A percentile compares a stretch with the other conserved stretches of the same genome.
Conservation (phyloP, 2,113 vertebrate genomes). For the Dryoscopus gambensis region DNA sequence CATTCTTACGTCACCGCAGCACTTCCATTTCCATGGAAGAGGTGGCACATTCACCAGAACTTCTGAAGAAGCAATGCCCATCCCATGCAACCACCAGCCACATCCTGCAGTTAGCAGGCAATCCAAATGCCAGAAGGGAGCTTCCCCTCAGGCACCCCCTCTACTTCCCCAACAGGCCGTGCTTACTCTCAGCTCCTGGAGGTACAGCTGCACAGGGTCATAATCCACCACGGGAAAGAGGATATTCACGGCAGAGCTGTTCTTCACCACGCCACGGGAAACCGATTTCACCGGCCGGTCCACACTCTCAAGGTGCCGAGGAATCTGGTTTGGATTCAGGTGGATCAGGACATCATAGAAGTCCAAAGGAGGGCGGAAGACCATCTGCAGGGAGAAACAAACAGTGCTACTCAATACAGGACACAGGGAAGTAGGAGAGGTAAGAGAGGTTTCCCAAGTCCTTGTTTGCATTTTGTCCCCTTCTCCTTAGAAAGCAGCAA, state of each 20-base stretch:
- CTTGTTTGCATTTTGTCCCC: not conserved
- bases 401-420: not conserved
- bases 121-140: not conserved
- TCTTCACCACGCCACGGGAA: conserved; percentile 70
- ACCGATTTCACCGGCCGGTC: conserved; percentile 76
- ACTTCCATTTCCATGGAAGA: not conserved
- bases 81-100: not conserved
- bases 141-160: not conserved
- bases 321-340: conserved; percentile 84
- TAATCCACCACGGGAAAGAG: conserved; percentile 87
- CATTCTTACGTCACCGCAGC: not conserved
- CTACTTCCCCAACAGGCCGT: accelerated
- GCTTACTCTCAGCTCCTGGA: conserved; percentile 88
- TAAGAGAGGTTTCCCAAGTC: not conserved
- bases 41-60: not conserved
- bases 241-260: not conserved
- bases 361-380: conserved; percentile 90
- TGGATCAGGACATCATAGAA: conserved; percentile 88
- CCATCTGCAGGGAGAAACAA: conserved; percentile 69
- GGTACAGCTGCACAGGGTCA: conserved; percentile 84
- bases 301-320: conserved; percentile 80
- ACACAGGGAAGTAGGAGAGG: not conserved
- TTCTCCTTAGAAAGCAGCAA: not conserved
- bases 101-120: accelerated
- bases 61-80: not conserved